A percentile compares a stretch with the other conserved stretches of the same genome.
These are phyloP conservation scores for Blera fallax DNA, from an alignment of 2,888 invertebrate genomes.

Conservation along the genomic window DNA sequence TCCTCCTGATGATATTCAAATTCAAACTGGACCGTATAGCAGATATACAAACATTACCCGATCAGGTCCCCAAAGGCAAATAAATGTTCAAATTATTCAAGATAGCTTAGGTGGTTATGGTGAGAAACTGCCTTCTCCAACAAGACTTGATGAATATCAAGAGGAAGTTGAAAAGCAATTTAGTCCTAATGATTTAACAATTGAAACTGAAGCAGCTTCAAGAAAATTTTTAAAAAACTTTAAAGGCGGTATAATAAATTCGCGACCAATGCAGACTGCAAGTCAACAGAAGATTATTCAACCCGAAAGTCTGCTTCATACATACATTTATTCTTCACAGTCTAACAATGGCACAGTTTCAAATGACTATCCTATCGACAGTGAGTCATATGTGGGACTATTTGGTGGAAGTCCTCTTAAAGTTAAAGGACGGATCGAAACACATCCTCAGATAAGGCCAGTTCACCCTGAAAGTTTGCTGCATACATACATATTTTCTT, in stretches of 20 bases:
- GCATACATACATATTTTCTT: background rate
- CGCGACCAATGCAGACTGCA: background rate
- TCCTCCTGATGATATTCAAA: constrained; percentile 22
- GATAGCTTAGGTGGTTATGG: constrained; percentile 72
- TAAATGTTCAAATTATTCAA: constrained; percentile 78
- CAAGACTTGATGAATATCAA: constrained; percentile 76
- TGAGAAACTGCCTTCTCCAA: constrained; percentile 2
- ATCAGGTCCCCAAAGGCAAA: constrained; percentile 74
- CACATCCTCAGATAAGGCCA: background rate
- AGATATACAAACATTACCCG: constrained; percentile 35
- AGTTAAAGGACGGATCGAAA: background rate
- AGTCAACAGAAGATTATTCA: background rate
- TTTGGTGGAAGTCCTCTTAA: background rate
- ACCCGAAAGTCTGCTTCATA: constrained; percentile 41
- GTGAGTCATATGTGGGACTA: background rate
- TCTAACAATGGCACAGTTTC: background rate
- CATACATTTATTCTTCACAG: constrained; percentile 21
- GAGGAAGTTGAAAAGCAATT: constrained; percentile 75
- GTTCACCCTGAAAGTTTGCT: background rate
- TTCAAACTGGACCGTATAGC: background rate
- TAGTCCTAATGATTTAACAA: constrained; percentile 54
- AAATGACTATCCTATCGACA: background rate
- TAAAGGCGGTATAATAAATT: constrained; percentile 74
- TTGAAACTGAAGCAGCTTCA: constrained; percentile 78
- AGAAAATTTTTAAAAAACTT: constrained; percentile 79